Percentiles rank a stretch among this genome's conserved stretches.
These are phyloP conservation scores for Himantopus leucocephalus DNA, from an alignment of 2,113 vertebrate genomes.

Conservation along the genomic window DNA sequence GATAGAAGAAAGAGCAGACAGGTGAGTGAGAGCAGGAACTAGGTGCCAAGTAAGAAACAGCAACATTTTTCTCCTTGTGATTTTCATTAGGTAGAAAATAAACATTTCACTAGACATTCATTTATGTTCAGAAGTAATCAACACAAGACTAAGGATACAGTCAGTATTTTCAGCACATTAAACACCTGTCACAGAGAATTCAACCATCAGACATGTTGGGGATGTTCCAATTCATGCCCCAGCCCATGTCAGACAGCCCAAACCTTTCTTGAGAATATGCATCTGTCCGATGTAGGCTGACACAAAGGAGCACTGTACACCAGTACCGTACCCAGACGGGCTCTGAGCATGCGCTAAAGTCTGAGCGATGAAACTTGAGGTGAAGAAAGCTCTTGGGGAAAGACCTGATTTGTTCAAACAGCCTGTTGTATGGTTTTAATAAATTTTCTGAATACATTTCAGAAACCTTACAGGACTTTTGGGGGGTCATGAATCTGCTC, in stretches of 20 bases:
- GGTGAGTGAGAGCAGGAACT: neutral
- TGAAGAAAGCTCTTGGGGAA: neutral
- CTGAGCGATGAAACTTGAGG: neutral
- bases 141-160: neutral
- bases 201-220: neutral
- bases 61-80: neutral
- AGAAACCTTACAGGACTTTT: slow-evolving; percentile 12
- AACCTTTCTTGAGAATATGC: neutral
- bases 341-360: neutral
- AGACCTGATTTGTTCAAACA: slow-evolving; percentile 20
- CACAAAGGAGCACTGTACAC: neutral
- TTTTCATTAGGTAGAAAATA: slow-evolving; percentile 24
- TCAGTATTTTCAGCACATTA: neutral
- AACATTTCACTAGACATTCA: neutral
- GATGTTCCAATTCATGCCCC: neutral
- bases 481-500: neutral
- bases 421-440: slow-evolving; percentile 42
- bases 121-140: neutral
- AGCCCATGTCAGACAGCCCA: neutral
- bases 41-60: neutral
- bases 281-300: neutral
- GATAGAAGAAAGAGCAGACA: neutral
- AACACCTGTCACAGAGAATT: neutral
- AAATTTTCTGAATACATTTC: slow-evolving; percentile 8
- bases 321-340: neutral